Evolutionary conservation across 2,888 invertebrate species (phyloP), one percentile per base, ranked within the genome.

Genomic region (Anoplius nigerrimus): DNA sequence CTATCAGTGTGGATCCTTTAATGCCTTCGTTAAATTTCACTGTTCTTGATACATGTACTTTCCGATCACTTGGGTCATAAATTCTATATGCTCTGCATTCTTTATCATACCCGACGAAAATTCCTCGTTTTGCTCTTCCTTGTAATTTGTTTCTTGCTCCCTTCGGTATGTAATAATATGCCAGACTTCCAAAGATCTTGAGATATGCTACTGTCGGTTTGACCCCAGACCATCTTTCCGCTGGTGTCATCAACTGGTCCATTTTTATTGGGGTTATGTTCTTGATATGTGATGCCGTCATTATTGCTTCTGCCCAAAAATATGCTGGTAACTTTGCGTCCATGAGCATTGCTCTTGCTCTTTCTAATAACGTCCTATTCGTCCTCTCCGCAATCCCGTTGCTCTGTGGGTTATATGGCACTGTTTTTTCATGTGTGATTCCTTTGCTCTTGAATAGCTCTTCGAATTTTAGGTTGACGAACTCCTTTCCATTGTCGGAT

Each of bases 221-320:
- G 18, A 48, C 6, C 5, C 51, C 42, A 0, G 51, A 56, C 63
- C 51, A 56, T 16, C 51, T 21, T 0, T 20, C 22, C 13, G 34
- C 51, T 16, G 56, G 51, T 22, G 24, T 24, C 6, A 6, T 24
- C 24, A 21, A 13, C 0, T 51, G 46, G 20, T 51, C 21, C 8
- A 59, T 27, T 3, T 8, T 20, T 2, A 20, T 24, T 48, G 45
- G 51, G 2, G 48, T 59, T 3, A 51, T 59, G 6, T 59, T 59
- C 16, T 48, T 59, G n/a, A 59, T 18, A 2, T 59, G 46, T 18
- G 24, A 22, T 6, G 59, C 59, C 6, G 34, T 48, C 18, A 59
- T 18, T 11, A 52, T 16, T 16, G 62, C 56, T 56, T 62, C 51
- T 0, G 51, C 56, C 56, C 63, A 63, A 51, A 63, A 63, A 42